A percentile compares a stretch with the other conserved stretches of the same genome.
Evolutionary conservation across 1,140 invertebrate species (phyloP).

Genomic region (Orius insidiosus): DNA sequence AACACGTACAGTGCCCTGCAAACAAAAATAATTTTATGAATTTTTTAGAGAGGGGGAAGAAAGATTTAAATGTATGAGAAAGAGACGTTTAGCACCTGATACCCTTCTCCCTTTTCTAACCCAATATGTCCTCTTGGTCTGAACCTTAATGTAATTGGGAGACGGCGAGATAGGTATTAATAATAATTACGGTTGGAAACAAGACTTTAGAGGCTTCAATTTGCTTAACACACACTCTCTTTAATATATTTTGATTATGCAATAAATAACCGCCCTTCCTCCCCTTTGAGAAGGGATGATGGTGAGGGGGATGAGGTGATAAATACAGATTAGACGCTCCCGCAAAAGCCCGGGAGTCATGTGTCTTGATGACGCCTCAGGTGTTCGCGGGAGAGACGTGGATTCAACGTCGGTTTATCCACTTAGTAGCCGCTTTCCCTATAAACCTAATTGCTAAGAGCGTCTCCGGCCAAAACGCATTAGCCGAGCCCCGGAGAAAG

Average conservation of each 20-base stretch:
- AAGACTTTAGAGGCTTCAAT: not conserved
- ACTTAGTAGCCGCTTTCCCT: too few relatives aligned
- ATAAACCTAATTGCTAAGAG: too few relatives aligned
- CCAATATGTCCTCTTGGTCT: too few relatives aligned
- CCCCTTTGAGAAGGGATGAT: not conserved
- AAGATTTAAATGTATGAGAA: too few relatives aligned
- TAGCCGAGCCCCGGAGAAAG: too few relatives aligned
- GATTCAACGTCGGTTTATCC: conserved; percentile 1
- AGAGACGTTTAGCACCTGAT: too few relatives aligned
- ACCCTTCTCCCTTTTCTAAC: too few relatives aligned
- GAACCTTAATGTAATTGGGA: too few relatives aligned
- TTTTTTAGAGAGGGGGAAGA: too few relatives aligned
- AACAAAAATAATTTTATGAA: conserved; percentile 15
- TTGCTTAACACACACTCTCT: conserved; percentile 9
- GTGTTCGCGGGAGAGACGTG: not conserved
- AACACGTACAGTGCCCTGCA: conserved; percentile 53
- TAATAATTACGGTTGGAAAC: conserved; percentile 6
- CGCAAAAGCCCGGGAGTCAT: not conserved
- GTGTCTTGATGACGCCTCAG: conserved; percentile 5
- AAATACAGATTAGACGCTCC: conserved; percentile 11
- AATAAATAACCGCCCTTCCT: conserved; percentile 1
- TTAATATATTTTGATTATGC: conserved; percentile 12
- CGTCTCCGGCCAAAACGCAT: too few relatives aligned
- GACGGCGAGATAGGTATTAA: not conserved
- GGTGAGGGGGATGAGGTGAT: conserved; percentile 5